Conservation (phyloP, 2,888 invertebrate species). For the Charanyca ferruginea region DNA sequence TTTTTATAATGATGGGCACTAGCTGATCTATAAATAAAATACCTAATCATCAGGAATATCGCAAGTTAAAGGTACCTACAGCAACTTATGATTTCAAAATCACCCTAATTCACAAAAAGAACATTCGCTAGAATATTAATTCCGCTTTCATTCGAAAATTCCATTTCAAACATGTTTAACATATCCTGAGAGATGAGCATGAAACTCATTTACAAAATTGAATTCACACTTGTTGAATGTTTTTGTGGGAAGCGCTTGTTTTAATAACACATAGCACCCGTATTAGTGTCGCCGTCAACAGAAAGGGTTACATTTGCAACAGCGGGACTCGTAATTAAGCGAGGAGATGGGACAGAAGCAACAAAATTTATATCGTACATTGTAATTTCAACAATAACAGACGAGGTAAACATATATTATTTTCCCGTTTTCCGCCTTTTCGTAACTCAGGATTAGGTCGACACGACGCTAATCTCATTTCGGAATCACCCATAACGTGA, state of each 20-base stretch:
- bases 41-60: no score
- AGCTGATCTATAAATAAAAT: no score
- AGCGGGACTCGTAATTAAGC: constrained; percentile 70
- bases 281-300: constrained; percentile 53
- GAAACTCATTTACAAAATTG: constrained; percentile 45
- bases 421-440: constrained; percentile 23
- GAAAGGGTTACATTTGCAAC: constrained; percentile 65
- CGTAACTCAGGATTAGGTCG: constrained; percentile 26
- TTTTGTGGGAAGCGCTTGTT: constrained; percentile 39
- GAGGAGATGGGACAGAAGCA: constrained; percentile 53
- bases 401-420: constrained; percentile 43
- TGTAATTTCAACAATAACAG: constrained; percentile 62
- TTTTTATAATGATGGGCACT: no score
- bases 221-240: constrained; percentile 57
- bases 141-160: constrained; percentile 27
- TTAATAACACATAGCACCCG: constrained; percentile 51
- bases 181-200: constrained; percentile 26
- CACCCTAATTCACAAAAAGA: constrained; percentile 4
- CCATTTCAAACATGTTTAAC: constrained; percentile 29
- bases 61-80: no score
- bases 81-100: not conserved
- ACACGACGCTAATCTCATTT: constrained; percentile 26
- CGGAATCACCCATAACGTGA: constrained; percentile 32
- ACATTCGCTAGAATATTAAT: constrained; percentile 9
- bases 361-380: constrained; percentile 62